Percentiles rank a stretch among this genome's conserved stretches.
Evolutionary conservation across 2,888 invertebrate species (phyloP).

Genomic region (Torymus texanus): DNA sequence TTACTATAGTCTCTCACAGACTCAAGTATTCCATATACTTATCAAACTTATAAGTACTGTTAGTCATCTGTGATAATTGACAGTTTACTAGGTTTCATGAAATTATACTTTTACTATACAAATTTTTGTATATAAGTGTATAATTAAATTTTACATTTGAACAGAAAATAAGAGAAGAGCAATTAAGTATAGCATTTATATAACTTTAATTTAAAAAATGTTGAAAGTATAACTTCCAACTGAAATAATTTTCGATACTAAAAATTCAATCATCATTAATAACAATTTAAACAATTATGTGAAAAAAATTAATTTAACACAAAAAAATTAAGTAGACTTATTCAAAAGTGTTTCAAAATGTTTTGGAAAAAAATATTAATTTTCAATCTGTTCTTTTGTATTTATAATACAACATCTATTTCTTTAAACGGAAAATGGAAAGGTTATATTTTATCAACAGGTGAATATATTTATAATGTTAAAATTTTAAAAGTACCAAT

Average conservation of each 20-base stretch:
- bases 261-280: background rate
- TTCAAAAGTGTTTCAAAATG: constrained; percentile 23
- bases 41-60: no score
- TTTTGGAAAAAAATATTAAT: constrained; percentile 19
- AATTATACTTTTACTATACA: no score
- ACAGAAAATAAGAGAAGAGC: no score
- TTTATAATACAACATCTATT: constrained; percentile 55
- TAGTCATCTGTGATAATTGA: no score
- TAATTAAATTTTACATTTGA: no score
- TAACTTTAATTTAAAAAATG: no score
- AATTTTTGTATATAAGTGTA: no score
- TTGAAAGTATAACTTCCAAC: no score
- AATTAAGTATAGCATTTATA: no score
- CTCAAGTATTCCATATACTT: no score
- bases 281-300: constrained; percentile 3
- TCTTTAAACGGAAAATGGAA: constrained; percentile 66
- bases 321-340: background rate
- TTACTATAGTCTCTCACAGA: no score
- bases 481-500: constrained; percentile 6
- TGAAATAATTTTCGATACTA: background rate
- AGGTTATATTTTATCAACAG: constrained; percentile 61
- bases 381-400: constrained; percentile 46
- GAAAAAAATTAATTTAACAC: constrained; percentile 18
- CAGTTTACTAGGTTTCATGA: no score
- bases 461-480: constrained; percentile 54